A percentile compares a stretch with the other conserved stretches of the same genome.
phyloP scores from a whole-genome alignment of 2,113 vertebrate species.

The Platichthys stellatus region DNA sequence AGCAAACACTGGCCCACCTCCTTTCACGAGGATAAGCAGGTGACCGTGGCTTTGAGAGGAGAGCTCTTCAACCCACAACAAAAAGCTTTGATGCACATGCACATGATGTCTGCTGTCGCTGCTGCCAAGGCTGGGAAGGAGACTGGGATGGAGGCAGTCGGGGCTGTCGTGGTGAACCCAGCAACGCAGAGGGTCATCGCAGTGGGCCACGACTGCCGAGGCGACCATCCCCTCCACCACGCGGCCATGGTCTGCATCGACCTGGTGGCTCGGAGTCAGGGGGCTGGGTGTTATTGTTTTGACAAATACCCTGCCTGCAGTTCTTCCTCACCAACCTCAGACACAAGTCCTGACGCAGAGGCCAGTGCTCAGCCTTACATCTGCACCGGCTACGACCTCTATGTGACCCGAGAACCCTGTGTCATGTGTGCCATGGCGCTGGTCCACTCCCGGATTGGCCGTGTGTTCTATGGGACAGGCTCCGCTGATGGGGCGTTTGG shows the following conservation, averaged over 20 bases:
- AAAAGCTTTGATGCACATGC: constrained; percentile 76
- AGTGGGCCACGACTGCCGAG: constrained; percentile 83
- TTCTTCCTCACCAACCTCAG: constrained; percentile 11
- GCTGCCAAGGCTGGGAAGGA: constrained; percentile 71
- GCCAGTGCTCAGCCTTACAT: constrained; percentile 80
- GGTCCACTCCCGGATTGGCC: constrained; percentile 87
- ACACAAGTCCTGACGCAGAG: neutral
- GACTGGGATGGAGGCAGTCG: constrained; percentile 81
- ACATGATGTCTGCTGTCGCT: constrained; percentile 83
- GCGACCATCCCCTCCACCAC: constrained; percentile 81
- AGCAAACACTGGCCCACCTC: constrained; percentile 86
- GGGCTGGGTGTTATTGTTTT: constrained; percentile 80
- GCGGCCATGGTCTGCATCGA: constrained; percentile 90
- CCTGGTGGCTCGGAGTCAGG: constrained; percentile 87
- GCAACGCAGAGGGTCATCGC: constrained; percentile 77
- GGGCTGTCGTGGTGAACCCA: constrained; percentile 84
- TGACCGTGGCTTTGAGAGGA: constrained; percentile 79
- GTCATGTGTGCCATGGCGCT: constrained; percentile 92
- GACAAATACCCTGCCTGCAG: constrained; percentile 72
- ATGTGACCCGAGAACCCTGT: constrained; percentile 89
- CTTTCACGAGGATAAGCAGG: constrained; percentile 88
- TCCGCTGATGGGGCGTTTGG: constrained; percentile 85
- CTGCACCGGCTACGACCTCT: constrained; percentile 90
- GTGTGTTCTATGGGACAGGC: constrained; percentile 86
- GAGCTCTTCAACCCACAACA: constrained; percentile 79